Conservation (phyloP, 2,113 vertebrate species). For the Dicerorhinus sumatrensis region DNA sequence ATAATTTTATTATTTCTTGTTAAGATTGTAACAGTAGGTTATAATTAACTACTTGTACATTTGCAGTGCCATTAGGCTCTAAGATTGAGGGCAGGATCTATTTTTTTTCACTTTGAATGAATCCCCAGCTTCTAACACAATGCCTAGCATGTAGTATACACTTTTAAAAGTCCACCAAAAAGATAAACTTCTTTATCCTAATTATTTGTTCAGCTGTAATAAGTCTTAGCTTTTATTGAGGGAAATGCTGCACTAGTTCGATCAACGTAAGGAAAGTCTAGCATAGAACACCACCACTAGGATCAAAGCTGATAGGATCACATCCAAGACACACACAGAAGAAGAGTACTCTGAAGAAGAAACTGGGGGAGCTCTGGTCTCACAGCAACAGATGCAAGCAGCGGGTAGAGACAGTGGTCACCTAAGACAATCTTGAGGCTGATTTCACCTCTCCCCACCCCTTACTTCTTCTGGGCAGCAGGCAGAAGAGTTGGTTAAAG, state of each 20-base stretch:
- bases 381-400: not conserved
- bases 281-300: not conserved
- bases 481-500: not conserved
- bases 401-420: not conserved
- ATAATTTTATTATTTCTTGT: not conserved
- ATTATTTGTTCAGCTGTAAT: not conserved
- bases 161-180: not conserved
- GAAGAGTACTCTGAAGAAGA: not conserved
- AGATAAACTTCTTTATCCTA: not conserved
- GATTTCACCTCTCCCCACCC: not conserved
- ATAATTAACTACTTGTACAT: constrained; percentile 19
- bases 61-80: not conserved
- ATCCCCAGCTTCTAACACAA: not conserved
- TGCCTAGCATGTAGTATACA: not conserved
- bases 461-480: not conserved
- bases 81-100: not conserved
- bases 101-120: not conserved
- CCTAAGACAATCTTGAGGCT: not conserved
- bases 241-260: not conserved
- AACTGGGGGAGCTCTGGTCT: not conserved
- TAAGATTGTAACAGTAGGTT: not conserved
- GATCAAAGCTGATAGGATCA: not conserved
- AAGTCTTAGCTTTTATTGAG: not conserved
- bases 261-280: not conserved
- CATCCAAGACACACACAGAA: not conserved